Conservation (phyloP, 2,113 vertebrate genomes). For the Peromyscus polionotus region DNA sequence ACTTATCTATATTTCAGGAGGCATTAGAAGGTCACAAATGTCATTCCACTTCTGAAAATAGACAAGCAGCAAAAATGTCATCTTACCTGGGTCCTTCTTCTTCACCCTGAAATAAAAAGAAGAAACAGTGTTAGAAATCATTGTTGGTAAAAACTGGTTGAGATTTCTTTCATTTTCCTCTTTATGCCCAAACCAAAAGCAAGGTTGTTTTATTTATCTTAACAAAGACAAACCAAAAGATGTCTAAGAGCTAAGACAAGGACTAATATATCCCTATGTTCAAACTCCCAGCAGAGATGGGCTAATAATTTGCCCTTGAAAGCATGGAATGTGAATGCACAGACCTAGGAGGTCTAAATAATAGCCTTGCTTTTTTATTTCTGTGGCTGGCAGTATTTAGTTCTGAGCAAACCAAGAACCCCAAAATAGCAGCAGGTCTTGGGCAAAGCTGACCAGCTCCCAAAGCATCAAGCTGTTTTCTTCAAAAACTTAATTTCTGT, state of each 20-base stretch:
- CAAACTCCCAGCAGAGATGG: constrained; percentile 52
- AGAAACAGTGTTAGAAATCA: constrained; percentile 62
- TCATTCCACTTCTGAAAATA: constrained; percentile 68
- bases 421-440: constrained; percentile 71
- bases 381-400: constrained; percentile 60
- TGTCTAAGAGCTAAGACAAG: constrained; percentile 42
- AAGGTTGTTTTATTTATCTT: not conserved
- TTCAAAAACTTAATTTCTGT: constrained; percentile 65
- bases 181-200: constrained; percentile 34
- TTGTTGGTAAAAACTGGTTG: not conserved
- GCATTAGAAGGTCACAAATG: constrained; percentile 63
- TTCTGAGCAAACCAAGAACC: constrained; percentile 61
- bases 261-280: constrained; percentile 34
- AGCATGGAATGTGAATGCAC: constrained; percentile 46
- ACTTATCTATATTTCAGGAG: constrained; percentile 50
- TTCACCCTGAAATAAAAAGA: constrained; percentile 71
- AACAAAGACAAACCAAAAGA: constrained; percentile 49
- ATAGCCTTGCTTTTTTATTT: constrained; percentile 72
- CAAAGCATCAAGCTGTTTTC: constrained; percentile 70
- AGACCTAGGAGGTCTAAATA: constrained; percentile 69
- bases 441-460: constrained; percentile 66
- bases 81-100: constrained; percentile 81
- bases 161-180: constrained; percentile 49
- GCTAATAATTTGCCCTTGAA: constrained; percentile 59
- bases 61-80: constrained; percentile 44